Conservation (phyloP, 1,140 invertebrate genomes). For the Dendrolimus punctatus region DNA sequence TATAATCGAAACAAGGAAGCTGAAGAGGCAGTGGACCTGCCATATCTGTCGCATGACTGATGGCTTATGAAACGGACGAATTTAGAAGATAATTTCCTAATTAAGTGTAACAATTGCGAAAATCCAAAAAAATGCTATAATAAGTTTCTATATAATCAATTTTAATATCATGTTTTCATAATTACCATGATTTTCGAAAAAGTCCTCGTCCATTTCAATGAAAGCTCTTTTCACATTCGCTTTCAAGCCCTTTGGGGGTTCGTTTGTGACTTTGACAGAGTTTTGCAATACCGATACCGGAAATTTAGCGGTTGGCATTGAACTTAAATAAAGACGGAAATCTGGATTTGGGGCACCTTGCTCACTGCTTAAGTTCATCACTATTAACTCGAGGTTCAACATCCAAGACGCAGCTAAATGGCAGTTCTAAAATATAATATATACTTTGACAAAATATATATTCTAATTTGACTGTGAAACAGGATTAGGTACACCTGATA, state of each 20-base stretch:
- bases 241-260: constrained; percentile 90
- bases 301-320: constrained; percentile 89
- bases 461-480: background rate
- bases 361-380: constrained; percentile 79
- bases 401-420: constrained; percentile 95
- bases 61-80: no score
- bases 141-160: background rate
- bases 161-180: constrained; percentile 26
- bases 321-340: constrained; percentile 91
- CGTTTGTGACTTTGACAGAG: constrained; percentile 94
- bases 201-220: constrained; percentile 82
- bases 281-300: constrained; percentile 93
- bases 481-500: no score
- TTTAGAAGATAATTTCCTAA: no score
- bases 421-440: constrained; percentile 80
- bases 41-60: no score
- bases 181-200: constrained; percentile 88
- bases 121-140: no score
- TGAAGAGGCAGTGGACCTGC: no score
- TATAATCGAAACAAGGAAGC: no score
- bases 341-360: constrained; percentile 75
- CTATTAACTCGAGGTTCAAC: constrained; percentile 80
- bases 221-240: constrained; percentile 87
- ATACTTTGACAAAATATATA: constrained; percentile 1
- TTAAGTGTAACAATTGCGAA: no score